Percentiles rank a stretch among this genome's conserved stretches.
These are phyloP conservation scores for Euschistus heros DNA, from an alignment of 1,140 invertebrate species.

Conservation along the genomic window DNA sequence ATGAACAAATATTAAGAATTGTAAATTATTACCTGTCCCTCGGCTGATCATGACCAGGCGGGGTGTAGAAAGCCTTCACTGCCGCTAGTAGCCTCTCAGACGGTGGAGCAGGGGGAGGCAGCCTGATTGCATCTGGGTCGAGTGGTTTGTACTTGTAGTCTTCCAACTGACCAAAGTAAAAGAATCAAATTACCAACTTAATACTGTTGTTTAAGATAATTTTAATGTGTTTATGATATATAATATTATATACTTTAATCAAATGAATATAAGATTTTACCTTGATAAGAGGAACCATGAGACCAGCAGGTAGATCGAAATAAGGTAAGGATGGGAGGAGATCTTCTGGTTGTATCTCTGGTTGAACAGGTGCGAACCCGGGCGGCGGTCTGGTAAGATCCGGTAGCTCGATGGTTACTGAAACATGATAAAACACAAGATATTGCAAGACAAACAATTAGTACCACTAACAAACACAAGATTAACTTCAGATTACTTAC, in stretches of 20 bases:
- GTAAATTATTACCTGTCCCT: constrained; percentile 66
- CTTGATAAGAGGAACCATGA: constrained; percentile 90
- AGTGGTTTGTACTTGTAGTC: constrained; percentile 82
- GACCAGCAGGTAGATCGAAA: constrained; percentile 88
- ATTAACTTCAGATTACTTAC: neutral
- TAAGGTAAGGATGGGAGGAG: constrained; percentile 85
- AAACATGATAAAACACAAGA: neutral
- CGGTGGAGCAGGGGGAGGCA: constrained; percentile 87
- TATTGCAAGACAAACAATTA: neutral
- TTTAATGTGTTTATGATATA: too few relatives aligned
- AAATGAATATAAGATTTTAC: constrained; percentile 37
- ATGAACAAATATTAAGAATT: too few relatives aligned
- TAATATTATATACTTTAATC: too few relatives aligned
- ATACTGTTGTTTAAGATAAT: too few relatives aligned
- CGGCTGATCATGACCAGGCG: constrained; percentile 84
- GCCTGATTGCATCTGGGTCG: constrained; percentile 76
- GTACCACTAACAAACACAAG: neutral
- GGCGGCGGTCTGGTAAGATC: constrained; percentile 35
- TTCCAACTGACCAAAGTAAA: constrained; percentile 51
- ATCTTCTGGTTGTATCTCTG: constrained; percentile 48
- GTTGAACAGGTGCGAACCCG: constrained; percentile 36
- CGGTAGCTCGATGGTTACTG: constrained; percentile 29
- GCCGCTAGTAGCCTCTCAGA: constrained; percentile 82
- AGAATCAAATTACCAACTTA: neutral
- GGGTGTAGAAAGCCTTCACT: constrained; percentile 89